Evolutionary conservation across 2,113 vertebrate genomes (phyloP).

Genomic region (Felis chaus): DNA sequence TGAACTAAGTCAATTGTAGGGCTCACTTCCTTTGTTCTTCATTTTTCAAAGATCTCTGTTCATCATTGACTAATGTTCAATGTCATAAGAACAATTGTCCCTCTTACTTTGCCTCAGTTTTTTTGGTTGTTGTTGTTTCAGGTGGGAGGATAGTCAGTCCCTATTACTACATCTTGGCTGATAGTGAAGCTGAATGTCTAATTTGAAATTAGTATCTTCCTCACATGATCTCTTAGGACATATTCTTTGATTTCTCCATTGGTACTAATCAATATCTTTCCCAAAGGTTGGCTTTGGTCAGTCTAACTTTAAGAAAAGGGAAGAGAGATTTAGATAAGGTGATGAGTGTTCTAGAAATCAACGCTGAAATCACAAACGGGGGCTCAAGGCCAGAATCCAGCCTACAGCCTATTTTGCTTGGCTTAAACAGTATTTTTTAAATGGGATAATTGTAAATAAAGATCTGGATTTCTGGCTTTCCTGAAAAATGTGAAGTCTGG

Average conservation of each 20-base stretch:
- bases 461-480: slow-evolving; percentile 40
- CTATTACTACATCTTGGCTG: background rate
- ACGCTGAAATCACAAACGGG: background rate
- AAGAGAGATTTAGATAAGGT: background rate
- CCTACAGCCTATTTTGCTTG: background rate
- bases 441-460: background rate
- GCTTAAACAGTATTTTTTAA: background rate
- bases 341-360: background rate
- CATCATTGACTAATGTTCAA: background rate
- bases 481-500: slow-evolving; percentile 19
- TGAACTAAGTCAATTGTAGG: background rate
- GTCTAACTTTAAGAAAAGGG: background rate
- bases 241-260: background rate
- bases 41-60: background rate
- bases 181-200: background rate
- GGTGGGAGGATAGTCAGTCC: background rate
- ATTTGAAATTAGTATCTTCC: slow-evolving; percentile 28
- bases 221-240: background rate
- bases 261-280: background rate
- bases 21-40: background rate
- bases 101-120: background rate
- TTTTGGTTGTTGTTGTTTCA: background rate
- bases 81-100: background rate
- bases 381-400: background rate
- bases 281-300: background rate